Conservation (phyloP, 2,113 vertebrate species). For the Elgaria multicarinata region DNA sequence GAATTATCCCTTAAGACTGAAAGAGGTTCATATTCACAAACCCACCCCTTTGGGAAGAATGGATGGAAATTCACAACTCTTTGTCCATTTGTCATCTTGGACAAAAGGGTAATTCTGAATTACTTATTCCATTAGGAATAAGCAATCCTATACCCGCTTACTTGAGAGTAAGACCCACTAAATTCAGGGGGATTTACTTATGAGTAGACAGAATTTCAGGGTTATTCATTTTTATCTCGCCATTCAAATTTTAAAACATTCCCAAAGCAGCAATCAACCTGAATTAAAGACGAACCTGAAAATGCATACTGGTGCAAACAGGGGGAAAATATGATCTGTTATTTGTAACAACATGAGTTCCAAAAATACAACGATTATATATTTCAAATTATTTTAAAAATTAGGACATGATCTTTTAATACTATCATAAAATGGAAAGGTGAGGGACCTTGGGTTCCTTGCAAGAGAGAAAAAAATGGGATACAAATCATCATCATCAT, state of each 20-base stretch:
- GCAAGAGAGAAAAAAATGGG: too few relatives aligned
- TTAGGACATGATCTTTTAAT: not conserved
- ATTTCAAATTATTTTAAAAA: not conserved
- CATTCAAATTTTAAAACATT: not conserved
- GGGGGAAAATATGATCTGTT: not conserved
- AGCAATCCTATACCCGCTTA: too few relatives aligned
- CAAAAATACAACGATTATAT: not conserved
- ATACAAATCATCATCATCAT: too few relatives aligned
- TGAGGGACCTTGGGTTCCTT: too few relatives aligned
- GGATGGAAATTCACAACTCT: conserved; percentile 71
- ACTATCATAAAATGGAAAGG: not conserved
- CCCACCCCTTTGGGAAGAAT: conserved; percentile 35
- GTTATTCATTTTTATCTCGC: not conserved
- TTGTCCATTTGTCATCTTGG: conserved; percentile 65
- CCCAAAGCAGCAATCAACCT: not conserved
- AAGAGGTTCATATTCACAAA: conserved; percentile 54
- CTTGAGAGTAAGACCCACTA: too few relatives aligned
- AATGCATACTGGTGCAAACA: conserved; percentile 21
- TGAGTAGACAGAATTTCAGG: too few relatives aligned
- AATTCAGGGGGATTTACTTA: too few relatives aligned
- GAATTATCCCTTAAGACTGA: conserved; percentile 40
- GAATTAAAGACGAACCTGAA: conserved; percentile 41
- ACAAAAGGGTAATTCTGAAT: conserved; percentile 58
- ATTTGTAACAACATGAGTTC: conserved; percentile 16
- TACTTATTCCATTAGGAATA: not conserved